These are phyloP conservation scores for Butorides virescens DNA, from an alignment of 2,113 vertebrate genomes.

Conservation along the genomic window DNA sequence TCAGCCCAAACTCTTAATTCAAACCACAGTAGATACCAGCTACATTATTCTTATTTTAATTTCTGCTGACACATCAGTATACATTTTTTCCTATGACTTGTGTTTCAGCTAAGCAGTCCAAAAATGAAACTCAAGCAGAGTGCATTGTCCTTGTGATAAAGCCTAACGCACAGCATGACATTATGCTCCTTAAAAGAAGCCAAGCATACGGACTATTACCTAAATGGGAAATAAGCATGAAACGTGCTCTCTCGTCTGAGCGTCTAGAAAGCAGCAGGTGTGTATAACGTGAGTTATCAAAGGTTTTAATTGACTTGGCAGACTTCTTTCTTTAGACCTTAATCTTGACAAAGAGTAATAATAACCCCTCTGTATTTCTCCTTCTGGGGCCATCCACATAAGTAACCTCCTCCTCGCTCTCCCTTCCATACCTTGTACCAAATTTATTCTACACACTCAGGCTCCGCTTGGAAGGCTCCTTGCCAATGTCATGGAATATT, in stretches of 20 bases:
- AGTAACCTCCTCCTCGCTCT: not conserved
- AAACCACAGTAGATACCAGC: not conserved
- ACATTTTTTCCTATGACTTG: not conserved
- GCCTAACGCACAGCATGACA: not conserved
- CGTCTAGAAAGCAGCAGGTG: not conserved
- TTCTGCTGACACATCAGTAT: slow-evolving; percentile 1
- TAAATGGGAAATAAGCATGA: not conserved
- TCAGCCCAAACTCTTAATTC: not conserved
- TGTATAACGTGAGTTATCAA: not conserved
- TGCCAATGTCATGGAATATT: not conserved
- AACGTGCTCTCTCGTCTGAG: rapidly evolving
- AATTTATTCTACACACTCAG: not conserved
- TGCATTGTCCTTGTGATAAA: not conserved
- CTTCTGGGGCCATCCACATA: not conserved
- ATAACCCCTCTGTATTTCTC: not conserved
- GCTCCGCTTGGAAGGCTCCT: not conserved
- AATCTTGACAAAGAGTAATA: not conserved
- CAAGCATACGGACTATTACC: not conserved
- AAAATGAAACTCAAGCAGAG: not conserved
- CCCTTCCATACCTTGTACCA: not conserved
- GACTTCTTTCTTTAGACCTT: not conserved
- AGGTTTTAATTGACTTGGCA: not conserved
- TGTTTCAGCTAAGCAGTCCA: not conserved
- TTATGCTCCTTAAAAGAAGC: not conserved
- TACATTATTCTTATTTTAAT: not conserved